A percentile compares a stretch with the other conserved stretches of the same genome.
Evolutionary conservation across 2,797 vertebrate species (phyloP).

Genomic region (Tolypeutes matacus): DNA sequence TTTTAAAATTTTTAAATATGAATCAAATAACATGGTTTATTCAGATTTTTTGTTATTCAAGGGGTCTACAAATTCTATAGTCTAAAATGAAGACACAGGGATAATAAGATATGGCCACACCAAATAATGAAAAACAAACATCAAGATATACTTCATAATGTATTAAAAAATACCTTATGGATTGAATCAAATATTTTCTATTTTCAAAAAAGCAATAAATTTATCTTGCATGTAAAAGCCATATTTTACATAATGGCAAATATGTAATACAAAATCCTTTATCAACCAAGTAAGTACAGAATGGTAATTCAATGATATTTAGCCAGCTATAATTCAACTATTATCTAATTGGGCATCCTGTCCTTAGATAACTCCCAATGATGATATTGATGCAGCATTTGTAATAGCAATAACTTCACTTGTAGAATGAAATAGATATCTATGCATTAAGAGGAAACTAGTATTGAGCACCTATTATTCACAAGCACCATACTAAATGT

Average conservation of each 20-base stretch:
- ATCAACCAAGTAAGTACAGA: background rate
- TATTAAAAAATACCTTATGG: background rate
- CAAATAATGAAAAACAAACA: background rate
- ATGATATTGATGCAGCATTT: background rate
- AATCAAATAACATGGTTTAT: background rate
- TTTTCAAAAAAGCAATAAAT: background rate
- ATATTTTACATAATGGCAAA: background rate
- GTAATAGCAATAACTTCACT: background rate
- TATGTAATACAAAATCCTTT: background rate
- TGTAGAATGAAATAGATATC: background rate
- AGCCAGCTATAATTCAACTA: background rate
- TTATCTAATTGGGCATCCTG: background rate
- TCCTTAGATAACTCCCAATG: background rate
- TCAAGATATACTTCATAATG: background rate
- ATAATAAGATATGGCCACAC: background rate
- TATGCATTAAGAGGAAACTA: background rate
- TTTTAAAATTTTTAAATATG: background rate
- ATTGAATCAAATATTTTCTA: slow-evolving; percentile 23
- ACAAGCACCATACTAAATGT: background rate
- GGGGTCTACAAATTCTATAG: background rate
- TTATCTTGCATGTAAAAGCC: background rate
- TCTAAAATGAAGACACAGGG: background rate
- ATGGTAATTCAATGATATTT: background rate
- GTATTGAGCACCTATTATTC: background rate
- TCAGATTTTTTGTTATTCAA: background rate